Conservation (phyloP, 2,797 vertebrate species). For the Aphelocoma californica region DNA sequence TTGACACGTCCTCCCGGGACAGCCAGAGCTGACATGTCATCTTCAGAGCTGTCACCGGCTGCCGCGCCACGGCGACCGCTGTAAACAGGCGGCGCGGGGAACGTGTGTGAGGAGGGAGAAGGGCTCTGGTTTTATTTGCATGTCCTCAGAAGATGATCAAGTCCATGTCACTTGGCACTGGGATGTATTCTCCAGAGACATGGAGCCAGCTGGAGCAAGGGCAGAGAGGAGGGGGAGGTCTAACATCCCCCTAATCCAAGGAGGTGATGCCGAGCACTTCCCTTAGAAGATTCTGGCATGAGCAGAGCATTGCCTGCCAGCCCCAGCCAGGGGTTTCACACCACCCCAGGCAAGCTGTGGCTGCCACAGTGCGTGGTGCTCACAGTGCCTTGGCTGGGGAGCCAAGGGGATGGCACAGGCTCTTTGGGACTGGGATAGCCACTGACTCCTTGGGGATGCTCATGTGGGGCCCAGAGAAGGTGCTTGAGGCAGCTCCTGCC, state of each 20-base stretch:
- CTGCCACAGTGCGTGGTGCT: neutral
- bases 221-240: neutral
- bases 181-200: neutral
- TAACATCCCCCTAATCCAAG: neutral
- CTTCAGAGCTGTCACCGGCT: constrained; percentile 26
- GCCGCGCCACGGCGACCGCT: rapidly evolving
- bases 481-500: neutral
- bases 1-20: constrained; percentile 2
- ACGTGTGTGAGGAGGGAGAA: neutral
- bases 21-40: neutral
- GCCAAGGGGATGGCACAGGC: neutral
- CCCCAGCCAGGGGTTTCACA: neutral
- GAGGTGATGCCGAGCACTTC: neutral
- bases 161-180: neutral
- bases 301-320: neutral
- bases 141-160: constrained; percentile 11
- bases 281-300: neutral
- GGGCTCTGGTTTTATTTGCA: neutral
- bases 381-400: neutral
- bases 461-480: neutral
- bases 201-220: neutral
- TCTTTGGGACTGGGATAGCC: neutral
- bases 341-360: neutral
- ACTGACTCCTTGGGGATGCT: neutral
- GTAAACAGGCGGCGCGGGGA: neutral